A percentile compares a stretch with the other conserved stretches of the same genome.
phyloP scores from a whole-genome alignment of 2,888 invertebrate species.

The Fragum sueziense region DNA sequence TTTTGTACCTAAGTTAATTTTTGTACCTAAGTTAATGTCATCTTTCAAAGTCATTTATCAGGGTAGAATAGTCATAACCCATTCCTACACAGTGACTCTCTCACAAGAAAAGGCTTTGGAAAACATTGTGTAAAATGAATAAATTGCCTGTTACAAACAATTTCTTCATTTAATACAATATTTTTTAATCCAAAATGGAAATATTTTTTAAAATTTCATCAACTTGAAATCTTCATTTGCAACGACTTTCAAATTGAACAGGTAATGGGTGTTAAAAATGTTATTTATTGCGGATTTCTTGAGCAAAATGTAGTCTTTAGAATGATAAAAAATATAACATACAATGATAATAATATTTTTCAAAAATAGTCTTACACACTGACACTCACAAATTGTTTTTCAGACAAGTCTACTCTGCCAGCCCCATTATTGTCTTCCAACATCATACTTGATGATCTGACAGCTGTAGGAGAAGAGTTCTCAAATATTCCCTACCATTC shows the following conservation, averaged over 20 bases:
- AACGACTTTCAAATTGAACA: background rate
- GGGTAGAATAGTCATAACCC: too few species aligned
- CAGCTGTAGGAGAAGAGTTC: conserved; percentile 57
- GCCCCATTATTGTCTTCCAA: conserved; percentile 66
- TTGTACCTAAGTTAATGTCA: too few species aligned
- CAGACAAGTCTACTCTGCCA: conserved; percentile 57
- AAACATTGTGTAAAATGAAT: too few species aligned
- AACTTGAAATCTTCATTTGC: too few species aligned
- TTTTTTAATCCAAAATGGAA: too few species aligned
- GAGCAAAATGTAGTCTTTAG: background rate
- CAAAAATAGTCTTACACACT: too few species aligned
- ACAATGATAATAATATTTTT: too few species aligned
- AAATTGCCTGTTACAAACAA: background rate
- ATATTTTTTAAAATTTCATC: too few species aligned
- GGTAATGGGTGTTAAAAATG: background rate
- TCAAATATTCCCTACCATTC: conserved; percentile 62
- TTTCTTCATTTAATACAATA: background rate
- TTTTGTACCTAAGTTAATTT: too few species aligned
- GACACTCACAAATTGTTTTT: background rate
- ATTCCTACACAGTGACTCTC: too few species aligned
- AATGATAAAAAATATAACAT: background rate
- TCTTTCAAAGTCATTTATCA: too few species aligned
- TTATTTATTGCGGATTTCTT: background rate
- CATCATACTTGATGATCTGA: conserved; percentile 71
- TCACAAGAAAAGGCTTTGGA: too few species aligned